Evolutionary conservation across 2,113 vertebrate genomes (phyloP), one percentile per base, ranked within the genome.

Genomic region (Harpagus bidentatus): DNA sequence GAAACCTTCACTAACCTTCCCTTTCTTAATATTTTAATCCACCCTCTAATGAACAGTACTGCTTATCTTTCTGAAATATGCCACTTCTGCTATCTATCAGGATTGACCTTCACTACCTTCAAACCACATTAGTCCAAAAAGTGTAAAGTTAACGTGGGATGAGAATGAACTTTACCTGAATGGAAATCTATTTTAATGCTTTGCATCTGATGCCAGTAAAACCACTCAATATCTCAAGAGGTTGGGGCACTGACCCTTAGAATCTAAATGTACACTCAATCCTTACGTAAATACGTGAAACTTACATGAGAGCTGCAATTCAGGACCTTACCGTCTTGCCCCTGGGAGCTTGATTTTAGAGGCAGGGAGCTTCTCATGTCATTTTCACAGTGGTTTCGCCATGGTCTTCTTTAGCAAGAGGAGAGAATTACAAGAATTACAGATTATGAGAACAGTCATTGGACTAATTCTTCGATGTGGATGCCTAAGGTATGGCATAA

Each of bases 101-200:
- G 48, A 82, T 40, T 96, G 91, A 97, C 90, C 88, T 96, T 96
- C 89, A 38, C 34, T 94, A 16, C 90, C 67, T 97, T 93, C 66
- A 95, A 96, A 74, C 43, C 6, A 50, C 9, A 55, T 70, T 25
- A 84, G 25, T 71, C 55, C 70, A 91, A 83, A 94, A 90, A 28
- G 7, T 56, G 29, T 74, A 86, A 95, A 72, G 50, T 69, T 88
- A 82, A 66, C 61, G 87, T 95, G 55, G 18, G 23, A 77, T 70
- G 48, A 94, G 90, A 97, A 91, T 36, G 34, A 82, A 63, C 14
- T 85, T 82, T 91, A 96, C 94, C 63, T 93, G 83, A 96, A 95
- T 21, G n/a, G 53, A 94, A 97, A 91, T 91, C 50, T 93, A 48
- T 74, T 94, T 93, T 94, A 95, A 94, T 80, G 62, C 19, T 95